These are phyloP conservation scores for Eupleurogrammus muticus DNA, from an alignment of 2,797 vertebrate genomes.

Conservation along the genomic window DNA sequence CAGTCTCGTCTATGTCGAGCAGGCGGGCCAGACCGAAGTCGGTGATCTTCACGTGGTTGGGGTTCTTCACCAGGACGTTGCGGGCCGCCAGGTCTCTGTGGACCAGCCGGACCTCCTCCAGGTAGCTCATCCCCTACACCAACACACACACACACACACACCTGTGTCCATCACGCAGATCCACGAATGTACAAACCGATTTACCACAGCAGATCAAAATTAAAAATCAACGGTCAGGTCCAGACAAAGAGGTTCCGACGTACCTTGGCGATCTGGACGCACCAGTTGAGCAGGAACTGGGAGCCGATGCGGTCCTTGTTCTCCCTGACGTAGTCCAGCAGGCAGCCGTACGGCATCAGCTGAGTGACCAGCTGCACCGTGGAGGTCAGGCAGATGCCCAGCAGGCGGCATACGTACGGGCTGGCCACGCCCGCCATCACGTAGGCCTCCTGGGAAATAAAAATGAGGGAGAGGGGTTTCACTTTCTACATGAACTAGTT, in stretches of 20 bases:
- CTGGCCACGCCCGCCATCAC: conserved; percentile 97
- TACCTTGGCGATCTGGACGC: conserved; percentile 99
- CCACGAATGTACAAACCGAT: conserved; percentile 45
- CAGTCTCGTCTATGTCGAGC: conserved; percentile 95
- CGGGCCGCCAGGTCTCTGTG: conserved; percentile 96
- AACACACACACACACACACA: conserved; percentile 40
- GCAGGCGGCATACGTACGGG: conserved; percentile 93
- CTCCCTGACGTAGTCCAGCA: conserved; percentile 97
- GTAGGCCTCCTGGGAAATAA: conserved; percentile 90
- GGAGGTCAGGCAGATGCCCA: conserved; percentile 97
- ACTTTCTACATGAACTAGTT: too few relatives aligned
- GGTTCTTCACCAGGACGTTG: conserved; percentile 96
- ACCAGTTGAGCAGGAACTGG: conserved; percentile 97
- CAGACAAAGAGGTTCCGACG: not conserved
- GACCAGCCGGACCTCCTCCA: conserved; percentile 95
- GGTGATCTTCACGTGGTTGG: conserved; percentile 97
- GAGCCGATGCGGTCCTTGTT: conserved; percentile 95
- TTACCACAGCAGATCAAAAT: conserved; percentile 40
- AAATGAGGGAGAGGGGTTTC: too few relatives aligned
- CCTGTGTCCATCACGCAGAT: conserved; percentile 26
- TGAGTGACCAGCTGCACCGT: conserved; percentile 98
- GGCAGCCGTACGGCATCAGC: conserved; percentile 98
- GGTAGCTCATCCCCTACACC: conserved; percentile 94
- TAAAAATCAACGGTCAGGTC: conserved; percentile 28
- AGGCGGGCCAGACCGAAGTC: conserved; percentile 96